Base-by-base conservation (phyloP, 2,888 invertebrate genomes). In the Blera fallax region DNA sequence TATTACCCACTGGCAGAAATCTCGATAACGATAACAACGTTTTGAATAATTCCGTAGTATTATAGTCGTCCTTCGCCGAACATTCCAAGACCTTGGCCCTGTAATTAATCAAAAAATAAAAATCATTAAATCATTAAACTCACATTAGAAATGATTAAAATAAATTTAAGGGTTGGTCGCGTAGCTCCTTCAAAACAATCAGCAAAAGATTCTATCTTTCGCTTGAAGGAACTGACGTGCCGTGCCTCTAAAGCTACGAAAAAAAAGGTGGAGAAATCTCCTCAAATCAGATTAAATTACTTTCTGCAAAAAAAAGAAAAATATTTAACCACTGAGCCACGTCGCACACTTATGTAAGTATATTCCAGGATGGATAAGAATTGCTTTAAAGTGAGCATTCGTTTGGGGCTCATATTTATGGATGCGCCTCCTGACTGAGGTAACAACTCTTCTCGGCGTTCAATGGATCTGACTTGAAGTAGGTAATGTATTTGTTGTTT, bases 31-130 rank as follows among this genome's bases (percentile, higher is more conserved):
- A 95, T 87, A 97, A 93, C 90, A 97, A 94, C 76, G 95, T 94
- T 89, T 96, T 95, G 92, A 97, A 97, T 78, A 97, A 94, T 88
- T 97, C 96, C 89, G 94, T 94, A 87, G 97, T 94, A 91, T 95
- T 96, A 89, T 94, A 94, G 91, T 96, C 96, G 90, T 95, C 95
- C 91, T 96, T 96, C 14, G 96, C 96, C 58, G 96, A 96, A 91
- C 95, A 96, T 91, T 95, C 96, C 89, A 96, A 93, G 56, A 96
- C 94, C 91, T 96, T 95, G 76, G 95, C 95, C 89, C 96, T 95
- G 93, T 2, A 93, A 92, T 60, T 32, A 69, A 43, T 1, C 11
- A 21, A 58, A 58, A 32, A 56, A 70, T 4, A 16, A 27, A 56
- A 56, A 43, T 3, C 2, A 10, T n/a, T 24, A 27, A 73, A 62